Evolutionary conservation across 2,113 vertebrate genomes (phyloP), one percentile per base, ranked within the genome.

Genomic region (rat (Rattus norvegicus)): DNA sequence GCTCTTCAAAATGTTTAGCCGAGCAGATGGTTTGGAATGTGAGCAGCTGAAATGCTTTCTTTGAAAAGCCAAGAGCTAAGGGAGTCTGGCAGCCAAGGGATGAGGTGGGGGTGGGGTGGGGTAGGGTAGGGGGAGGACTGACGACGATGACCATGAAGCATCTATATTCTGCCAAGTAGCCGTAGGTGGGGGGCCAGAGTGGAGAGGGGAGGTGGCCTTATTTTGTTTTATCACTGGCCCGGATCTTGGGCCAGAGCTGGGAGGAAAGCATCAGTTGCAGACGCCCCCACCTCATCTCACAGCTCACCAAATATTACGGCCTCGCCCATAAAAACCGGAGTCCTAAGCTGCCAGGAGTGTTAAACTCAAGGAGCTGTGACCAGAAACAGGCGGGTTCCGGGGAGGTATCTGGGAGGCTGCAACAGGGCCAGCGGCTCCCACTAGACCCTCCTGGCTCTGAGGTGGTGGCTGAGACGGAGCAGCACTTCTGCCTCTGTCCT

Each of bases 311-410:
- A 91, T 36, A 61, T 95, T 95, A 93, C 0, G 17, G 92, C 76
- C 65, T 63, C 47, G 28, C 36, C 67, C 90, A 73, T 80, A 87
- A 96, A 96, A 96, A 70, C 67, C 91, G 39, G 92, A 88, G 59
- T 3, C 76, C 93, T 81, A 61, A 95, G 95, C 88, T 83, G 54
- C 80, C 97, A 90, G 92, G 92, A 95, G 76, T 97, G 81, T 96
- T 95, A 97, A 96, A 94, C 70, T 88, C 69, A 73, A 96, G 90
- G 87, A 96, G 61, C 88, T 96, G 97, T 96, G 92, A 87, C 87
- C 80, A 88, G 94, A 96, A 87, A 87, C 93, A 83, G 88, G 81
- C 3, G 7, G 83, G 56, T 81, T 96, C 88, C 49, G 89, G 90
- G 83, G 7, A 79, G 9, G 1, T n/a, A 39, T 88, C 2, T 5